Evolutionary conservation across 2,113 vertebrate genomes (phyloP), one percentile per base, ranked within the genome.

Genomic region (Sapajus apella): DNA sequence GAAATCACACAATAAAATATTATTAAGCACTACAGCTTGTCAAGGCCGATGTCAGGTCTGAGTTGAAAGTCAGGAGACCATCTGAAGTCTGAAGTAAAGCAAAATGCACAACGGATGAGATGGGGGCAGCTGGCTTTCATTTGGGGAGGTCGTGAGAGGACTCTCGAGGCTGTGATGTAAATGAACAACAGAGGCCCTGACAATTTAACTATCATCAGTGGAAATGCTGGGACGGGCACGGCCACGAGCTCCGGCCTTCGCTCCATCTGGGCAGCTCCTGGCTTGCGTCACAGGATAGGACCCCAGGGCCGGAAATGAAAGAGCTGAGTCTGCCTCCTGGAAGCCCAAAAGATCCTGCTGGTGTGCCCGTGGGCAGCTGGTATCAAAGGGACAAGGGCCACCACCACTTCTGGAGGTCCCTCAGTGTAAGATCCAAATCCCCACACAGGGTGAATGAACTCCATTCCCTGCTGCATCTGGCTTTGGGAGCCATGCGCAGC

Each of bases 141-240:
- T 99, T 99, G 97, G 98, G 98, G 98, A 97, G 98, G 99, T 98
- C 98, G 96, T 98, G 98, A 95, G 98, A 98, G 98, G 98, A 99
- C 99, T 98, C 98, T 96, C 92, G 97, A 98, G 98, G 98, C 99
- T 99, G 98, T 98, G 98, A 98, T 99, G 98, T 98, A 99, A 99
- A 99, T 99, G 98, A 99, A 98, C 98, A 99, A 99, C 99, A 99
- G 99, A 99, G 98, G 98, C 98, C 97, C 96, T 88, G 96, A 98
- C 98, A 98, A 99, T 99, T 99, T 99, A 99, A 99, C 99, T 99
- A 99, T 99, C 99, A 99, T 99, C 98, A 96, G 98, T 98, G 97
- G 98, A 99, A 99, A 98, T 98, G 98, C 97, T 99, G 98, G 98
- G 98, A 98, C 98, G 98, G 98, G 98, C 98, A 96, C 66, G 95